phyloP scores from a whole-genome alignment of 2,888 invertebrate species.

The Drosophila siamana region DNA sequence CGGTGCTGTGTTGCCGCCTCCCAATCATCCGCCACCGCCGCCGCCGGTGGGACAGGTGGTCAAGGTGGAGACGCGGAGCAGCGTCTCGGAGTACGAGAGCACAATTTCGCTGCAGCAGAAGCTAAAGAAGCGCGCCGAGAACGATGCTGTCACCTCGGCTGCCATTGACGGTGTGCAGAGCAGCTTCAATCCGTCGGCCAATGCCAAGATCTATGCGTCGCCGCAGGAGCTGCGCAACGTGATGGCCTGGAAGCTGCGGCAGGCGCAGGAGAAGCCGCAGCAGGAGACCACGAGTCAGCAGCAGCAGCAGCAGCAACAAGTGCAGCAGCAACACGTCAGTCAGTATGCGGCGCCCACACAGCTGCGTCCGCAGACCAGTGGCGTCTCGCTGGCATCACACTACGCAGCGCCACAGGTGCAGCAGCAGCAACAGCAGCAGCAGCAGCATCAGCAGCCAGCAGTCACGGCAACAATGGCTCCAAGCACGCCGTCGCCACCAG shows the following conservation, averaged over 20 bases:
- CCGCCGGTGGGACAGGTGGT: slow-evolving; percentile 90
- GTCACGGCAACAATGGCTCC: too few species aligned
- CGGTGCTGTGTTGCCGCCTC: slow-evolving; percentile 88
- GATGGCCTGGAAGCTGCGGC: slow-evolving; percentile 86
- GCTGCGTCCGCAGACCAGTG: slow-evolving; percentile 48
- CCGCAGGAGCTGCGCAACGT: slow-evolving; percentile 93
- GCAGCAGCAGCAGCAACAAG: slow-evolving; percentile 50
- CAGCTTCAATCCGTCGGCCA: slow-evolving; percentile 95
- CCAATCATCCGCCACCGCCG: slow-evolving; percentile 93
- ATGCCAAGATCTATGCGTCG: slow-evolving; percentile 94
- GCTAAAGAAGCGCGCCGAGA: slow-evolving; percentile 83
- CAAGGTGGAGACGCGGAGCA: slow-evolving; percentile 88
- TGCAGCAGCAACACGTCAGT: slow-evolving; percentile 70
- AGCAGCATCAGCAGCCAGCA: slow-evolving; percentile 39
- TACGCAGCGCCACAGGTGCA: slow-evolving; percentile 82
- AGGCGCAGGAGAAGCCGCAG: slow-evolving; percentile 62
- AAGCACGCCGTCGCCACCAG: slow-evolving; percentile 75
- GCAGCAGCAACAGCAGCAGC: slow-evolving; percentile 64
- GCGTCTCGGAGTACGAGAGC: slow-evolving; percentile 85
- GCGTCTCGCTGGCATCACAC: slow-evolving; percentile 48
- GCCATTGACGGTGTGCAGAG: slow-evolving; percentile 88
- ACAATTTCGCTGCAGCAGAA: slow-evolving; percentile 84
- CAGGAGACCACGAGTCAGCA: slow-evolving; percentile 50
- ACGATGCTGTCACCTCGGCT: slow-evolving; percentile 80
- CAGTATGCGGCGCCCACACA: slow-evolving; percentile 86